These are phyloP conservation scores for Myotis davidii DNA, from an alignment of 2,113 vertebrate genomes.

Conservation along the genomic window DNA sequence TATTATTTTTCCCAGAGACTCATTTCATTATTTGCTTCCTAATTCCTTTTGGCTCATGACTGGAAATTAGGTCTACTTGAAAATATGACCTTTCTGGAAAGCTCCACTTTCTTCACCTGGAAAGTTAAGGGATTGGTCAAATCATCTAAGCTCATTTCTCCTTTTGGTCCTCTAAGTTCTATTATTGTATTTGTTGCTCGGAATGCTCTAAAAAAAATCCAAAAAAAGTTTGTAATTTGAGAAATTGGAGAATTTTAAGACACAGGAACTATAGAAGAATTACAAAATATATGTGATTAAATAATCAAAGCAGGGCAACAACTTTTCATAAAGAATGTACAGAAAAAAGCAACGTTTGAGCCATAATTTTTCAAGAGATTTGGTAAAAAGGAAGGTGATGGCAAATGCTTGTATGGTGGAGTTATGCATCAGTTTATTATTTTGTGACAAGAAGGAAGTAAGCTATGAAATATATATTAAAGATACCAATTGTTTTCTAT, in stretches of 20 bases:
- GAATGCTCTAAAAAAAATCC: background rate
- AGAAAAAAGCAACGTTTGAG: background rate
- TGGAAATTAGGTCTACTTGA: background rate
- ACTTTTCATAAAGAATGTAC: background rate
- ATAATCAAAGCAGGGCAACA: background rate
- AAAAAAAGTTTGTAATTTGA: background rate
- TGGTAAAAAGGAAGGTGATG: background rate
- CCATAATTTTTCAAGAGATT: background rate
- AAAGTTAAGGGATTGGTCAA: background rate
- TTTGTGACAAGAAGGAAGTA: background rate
- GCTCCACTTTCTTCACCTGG: background rate
- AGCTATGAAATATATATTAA: background rate
- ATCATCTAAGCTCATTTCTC: background rate
- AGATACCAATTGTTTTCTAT: background rate
- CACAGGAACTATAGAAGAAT: background rate
- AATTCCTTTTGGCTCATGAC: conserved; percentile 15
- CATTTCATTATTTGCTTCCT: background rate
- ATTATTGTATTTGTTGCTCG: background rate
- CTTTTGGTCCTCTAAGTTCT: background rate
- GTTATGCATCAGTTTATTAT: background rate
- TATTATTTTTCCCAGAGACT: conserved; percentile 6
- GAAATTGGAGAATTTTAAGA: background rate
- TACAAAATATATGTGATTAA: background rate
- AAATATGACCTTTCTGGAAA: background rate
- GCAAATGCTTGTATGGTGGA: background rate